Base-by-base conservation (phyloP, 2,888 invertebrate genomes). In the Leptinotarsa rubiginosa region DNA sequence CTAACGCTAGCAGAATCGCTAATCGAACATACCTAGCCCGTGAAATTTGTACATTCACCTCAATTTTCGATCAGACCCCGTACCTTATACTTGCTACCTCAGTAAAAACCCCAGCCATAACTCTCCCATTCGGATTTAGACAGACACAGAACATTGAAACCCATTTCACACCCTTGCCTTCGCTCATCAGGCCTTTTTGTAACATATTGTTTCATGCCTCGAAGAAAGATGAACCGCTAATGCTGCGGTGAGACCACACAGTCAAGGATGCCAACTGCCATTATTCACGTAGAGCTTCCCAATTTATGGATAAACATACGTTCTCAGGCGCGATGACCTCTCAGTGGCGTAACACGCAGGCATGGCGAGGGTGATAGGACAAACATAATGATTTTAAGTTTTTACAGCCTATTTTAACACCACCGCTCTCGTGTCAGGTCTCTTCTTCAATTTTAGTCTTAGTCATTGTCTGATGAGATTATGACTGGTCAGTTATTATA, bases 81-180 rank as follows among this genome's bases (percentile, higher is more conserved):
- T 41, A 41, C 41, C 41, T 41, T 41, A 41, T 15, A 50, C n/a
- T 50, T 50, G n/a, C 10, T 4, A 16, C 50, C 3, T 15, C 50
- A 1, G 4, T 5, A 50, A 50, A 50, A 50, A 15, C 56, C 25
- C 0, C 15, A 20, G 3, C 13, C 4, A 25, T 56, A 56, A 22
- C 18, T 56, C 22, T 56, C 15, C 56, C 18, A 13, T 56, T 22
- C 56, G 13, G 18, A 56, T 25, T 56, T 12, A 20, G 20, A 20
- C 1, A 56, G 22, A 13, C 20, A 56, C 56, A 22, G 13, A 56
- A 56, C 56, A 20, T 22, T 22, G 20, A 22, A 56, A 56, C 56
- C 56, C 56, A 56, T 56, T 56, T 56, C 56, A 56, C 56, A 20
- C 56, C 56, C 56, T 56, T 56, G 22, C 52, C 52, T 18, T 52